phyloP scores from a whole-genome alignment of 2,888 invertebrate species.

The Mythimna loreyi region DNA sequence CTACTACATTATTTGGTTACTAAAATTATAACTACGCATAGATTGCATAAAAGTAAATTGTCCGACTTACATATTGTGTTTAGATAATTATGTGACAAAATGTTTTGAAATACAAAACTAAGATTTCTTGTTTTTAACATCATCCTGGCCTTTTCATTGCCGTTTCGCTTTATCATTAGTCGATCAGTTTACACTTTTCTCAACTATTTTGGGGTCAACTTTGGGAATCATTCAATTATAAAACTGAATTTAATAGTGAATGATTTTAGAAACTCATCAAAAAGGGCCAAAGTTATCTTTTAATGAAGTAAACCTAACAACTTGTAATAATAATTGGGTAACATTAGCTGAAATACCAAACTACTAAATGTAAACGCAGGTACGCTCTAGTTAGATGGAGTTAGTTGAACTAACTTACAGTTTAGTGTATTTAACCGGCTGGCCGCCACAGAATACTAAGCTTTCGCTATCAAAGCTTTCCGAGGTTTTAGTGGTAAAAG shows the following conservation, averaged over 20 bases:
- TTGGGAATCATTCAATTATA: too few species aligned
- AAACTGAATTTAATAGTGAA: too few species aligned
- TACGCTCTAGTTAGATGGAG: conserved; percentile 37
- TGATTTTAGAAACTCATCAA: background rate
- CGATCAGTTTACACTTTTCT: background rate
- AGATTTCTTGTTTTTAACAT: background rate
- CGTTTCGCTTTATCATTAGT: background rate
- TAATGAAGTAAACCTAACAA: conserved; percentile 2
- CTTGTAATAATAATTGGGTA: conserved; percentile 2
- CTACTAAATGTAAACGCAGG: conserved; percentile 15
- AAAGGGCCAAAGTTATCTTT: background rate
- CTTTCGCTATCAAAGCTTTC: conserved; percentile 46
- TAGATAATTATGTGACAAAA: background rate
- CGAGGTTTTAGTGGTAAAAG: conserved; percentile 25
- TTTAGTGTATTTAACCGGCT: conserved; percentile 48
- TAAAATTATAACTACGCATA: background rate
- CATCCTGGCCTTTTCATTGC: background rate
- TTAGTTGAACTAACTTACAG: conserved; percentile 46
- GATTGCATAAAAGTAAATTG: background rate
- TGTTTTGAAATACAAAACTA: background rate
- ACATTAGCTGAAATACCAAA: background rate
- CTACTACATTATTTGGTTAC: background rate
- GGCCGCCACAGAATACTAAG: conserved; percentile 36
- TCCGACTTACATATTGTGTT: too few species aligned
- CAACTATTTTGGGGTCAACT: background rate